These are phyloP conservation scores for Spisula solida DNA, from an alignment of 2,888 invertebrate genomes.

Conservation along the genomic window DNA sequence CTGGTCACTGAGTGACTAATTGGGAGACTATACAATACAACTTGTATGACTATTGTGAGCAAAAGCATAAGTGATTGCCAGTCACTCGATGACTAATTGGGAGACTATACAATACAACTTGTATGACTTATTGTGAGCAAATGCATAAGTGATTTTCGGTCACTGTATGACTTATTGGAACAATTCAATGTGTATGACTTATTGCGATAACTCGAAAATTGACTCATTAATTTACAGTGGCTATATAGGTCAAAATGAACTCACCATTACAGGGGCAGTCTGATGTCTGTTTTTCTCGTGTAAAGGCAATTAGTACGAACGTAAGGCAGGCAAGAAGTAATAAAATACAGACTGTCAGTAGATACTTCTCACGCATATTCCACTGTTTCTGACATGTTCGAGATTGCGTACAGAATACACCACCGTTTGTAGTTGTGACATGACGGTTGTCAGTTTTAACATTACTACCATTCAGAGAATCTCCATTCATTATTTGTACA, in stretches of 20 bases:
- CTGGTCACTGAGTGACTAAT: too few relatives aligned
- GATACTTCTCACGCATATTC: conserved; percentile 77
- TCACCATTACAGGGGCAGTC: conserved; percentile 56
- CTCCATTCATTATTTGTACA: conserved; percentile 30
- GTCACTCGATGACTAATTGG: too few relatives aligned
- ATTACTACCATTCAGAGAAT: conserved; percentile 17
- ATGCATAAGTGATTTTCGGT: too few relatives aligned
- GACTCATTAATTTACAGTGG: too few relatives aligned
- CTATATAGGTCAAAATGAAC: not conserved
- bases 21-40: too few relatives aligned
- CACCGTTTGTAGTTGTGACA: conserved; percentile 11
- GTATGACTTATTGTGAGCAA: too few relatives aligned
- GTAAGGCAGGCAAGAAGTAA: conserved; percentile 78
- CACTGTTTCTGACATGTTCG: conserved; percentile 58
- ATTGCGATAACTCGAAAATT: too few relatives aligned
- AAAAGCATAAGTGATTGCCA: too few relatives aligned
- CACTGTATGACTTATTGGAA: too few relatives aligned
- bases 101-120: too few relatives aligned
- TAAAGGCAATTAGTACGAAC: conserved; percentile 79
- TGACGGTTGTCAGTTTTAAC: conserved; percentile 10
- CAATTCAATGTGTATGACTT: too few relatives aligned
- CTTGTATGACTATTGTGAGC: too few relatives aligned
- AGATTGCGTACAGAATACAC: not conserved
- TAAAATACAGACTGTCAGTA: conserved; percentile 73
- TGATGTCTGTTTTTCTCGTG: conserved; percentile 57